Evolutionary conservation across 2,797 vertebrate species (phyloP).

Genomic region (Paedocypris micromegethes): DNA sequence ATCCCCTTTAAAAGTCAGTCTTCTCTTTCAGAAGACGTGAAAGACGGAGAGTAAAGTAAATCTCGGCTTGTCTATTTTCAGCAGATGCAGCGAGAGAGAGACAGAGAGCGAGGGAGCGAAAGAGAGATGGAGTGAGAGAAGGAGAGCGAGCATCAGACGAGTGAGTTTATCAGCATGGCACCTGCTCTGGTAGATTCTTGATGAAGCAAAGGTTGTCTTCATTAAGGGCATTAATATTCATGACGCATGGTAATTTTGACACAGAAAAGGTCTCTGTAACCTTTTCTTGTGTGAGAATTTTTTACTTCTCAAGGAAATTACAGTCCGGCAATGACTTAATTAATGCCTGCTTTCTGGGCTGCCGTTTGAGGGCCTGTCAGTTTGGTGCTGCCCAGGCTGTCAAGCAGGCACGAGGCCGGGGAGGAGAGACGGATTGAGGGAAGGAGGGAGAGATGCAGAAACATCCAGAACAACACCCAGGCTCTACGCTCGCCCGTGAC

Average conservation of each 20-base stretch:
- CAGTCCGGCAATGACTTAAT: conserved; percentile 99
- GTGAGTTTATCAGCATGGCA: conserved; percentile 94
- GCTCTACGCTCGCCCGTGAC: conserved; percentile 15
- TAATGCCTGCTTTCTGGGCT: conserved; percentile 95
- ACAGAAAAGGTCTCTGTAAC: conserved; percentile 99
- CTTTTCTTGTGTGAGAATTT: conserved; percentile 97
- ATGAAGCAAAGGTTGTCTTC: conserved; percentile 99
- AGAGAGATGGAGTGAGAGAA: conserved; percentile 49
- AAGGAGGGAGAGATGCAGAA: conserved; percentile 69
- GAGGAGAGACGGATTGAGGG: conserved; percentile 65
- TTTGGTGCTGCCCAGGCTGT: conserved; percentile 87
- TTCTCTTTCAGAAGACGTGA: conserved; percentile 50
- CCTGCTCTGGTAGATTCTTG: conserved; percentile 98
- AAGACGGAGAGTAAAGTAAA: conserved; percentile 56
- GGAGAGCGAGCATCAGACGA: conserved; percentile 66
- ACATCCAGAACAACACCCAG: conserved; percentile 61
- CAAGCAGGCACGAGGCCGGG: conserved; percentile 72
- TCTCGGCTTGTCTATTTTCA: conserved; percentile 67
- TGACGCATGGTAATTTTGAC: conserved; percentile 99
- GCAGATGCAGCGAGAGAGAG: conserved; percentile 63
- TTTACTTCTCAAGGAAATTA: conserved; percentile 99
- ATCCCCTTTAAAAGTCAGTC: conserved; percentile 57
- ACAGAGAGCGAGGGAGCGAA: conserved; percentile 33
- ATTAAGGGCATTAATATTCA: conserved; percentile 99
- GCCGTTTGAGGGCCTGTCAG: conserved; percentile 96